Evolutionary conservation across 2,113 vertebrate species (phyloP), one percentile per base, ranked within the genome.

Genomic region (Syngnathus typhle): DNA sequence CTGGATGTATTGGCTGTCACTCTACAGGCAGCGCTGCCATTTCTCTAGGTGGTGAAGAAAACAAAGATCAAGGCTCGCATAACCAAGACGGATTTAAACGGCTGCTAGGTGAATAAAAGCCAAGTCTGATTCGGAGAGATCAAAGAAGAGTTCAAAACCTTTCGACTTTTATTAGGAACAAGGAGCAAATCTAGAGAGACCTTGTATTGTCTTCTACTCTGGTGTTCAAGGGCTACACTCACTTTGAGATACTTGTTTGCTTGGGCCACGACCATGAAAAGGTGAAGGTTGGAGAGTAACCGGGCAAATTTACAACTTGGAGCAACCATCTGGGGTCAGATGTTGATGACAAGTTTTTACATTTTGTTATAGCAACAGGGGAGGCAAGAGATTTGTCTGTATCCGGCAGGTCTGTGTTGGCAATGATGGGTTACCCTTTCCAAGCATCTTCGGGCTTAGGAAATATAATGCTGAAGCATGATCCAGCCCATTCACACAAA

Each of bases 11-110:
- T 56, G 67, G 36, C 59, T 12, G 10, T 64, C 54, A 41, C 2
- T 67, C 68, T 58, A 39, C 37, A 52, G 62, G 51, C 65, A 69
- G 63, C 44, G 60, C 69, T 65, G 71, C 72, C 72, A 73, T 77
- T 74, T 68, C 67, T 79, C 77, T 64, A 65, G 58, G 73, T 75
- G 79, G 70, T 74, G 76, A 38, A 74, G 32, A 79, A 65, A 75
- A 62, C 51, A 27, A 18, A 66, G 75, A 81, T 79, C 66, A 76
- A 67, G 65, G 52, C 3, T 58, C 61, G 72, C 67, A 60, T 69
- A 74, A 75, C 51, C 37, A 67, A 73, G 67, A 78, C 43, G 62
- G 69, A 78, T 56, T 75, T 71, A 75, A 60, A 59, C 51, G 60
- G 68, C 72, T 65, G 74, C 80, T 69, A 66, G 51, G 15, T 5